phyloP scores from a whole-genome alignment of 2,797 vertebrate genomes.

The Epinephelus awoara region DNA sequence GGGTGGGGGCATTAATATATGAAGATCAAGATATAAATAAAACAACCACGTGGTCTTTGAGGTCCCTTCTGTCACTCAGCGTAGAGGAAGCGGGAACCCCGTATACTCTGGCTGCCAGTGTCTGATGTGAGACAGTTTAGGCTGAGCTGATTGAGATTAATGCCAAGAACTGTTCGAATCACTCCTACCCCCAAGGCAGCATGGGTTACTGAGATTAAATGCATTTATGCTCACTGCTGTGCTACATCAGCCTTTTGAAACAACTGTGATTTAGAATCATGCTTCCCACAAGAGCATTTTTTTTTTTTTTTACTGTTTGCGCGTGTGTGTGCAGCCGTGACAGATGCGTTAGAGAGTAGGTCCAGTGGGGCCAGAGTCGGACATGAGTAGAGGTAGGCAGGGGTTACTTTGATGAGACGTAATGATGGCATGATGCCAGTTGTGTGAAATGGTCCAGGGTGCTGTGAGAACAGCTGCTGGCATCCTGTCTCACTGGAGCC shows the following conservation, averaged over 20 bases:
- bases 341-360: conserved; percentile 65
- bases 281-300: conserved; percentile 35
- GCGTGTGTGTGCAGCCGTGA: conserved; percentile 34
- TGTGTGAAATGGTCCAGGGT: conserved; percentile 70
- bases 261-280: conserved; percentile 53
- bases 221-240: conserved; percentile 66
- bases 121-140: conserved; percentile 65
- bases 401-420: conserved; percentile 75
- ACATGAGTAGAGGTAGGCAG: conserved; percentile 53
- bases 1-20: conserved; percentile 22
- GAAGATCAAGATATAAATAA: conserved; percentile 43
- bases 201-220: conserved; percentile 74
- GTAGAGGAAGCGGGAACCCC: conserved; percentile 41
- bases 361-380: conserved; percentile 60
- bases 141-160: conserved; percentile 77
- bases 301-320: background rate
- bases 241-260: conserved; percentile 68
- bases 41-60: conserved; percentile 40
- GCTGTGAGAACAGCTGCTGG: conserved; percentile 79
- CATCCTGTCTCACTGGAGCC: conserved; percentile 72
- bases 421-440: conserved; percentile 75
- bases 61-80: conserved; percentile 51
- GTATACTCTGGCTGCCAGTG: conserved; percentile 44
- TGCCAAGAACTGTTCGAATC: conserved; percentile 68
- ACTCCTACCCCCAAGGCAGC: conserved; percentile 60